These are phyloP conservation scores for Montipora efflorescens DNA, from an alignment of 64 coral and sea anemone genomes.

Conservation along the genomic window DNA sequence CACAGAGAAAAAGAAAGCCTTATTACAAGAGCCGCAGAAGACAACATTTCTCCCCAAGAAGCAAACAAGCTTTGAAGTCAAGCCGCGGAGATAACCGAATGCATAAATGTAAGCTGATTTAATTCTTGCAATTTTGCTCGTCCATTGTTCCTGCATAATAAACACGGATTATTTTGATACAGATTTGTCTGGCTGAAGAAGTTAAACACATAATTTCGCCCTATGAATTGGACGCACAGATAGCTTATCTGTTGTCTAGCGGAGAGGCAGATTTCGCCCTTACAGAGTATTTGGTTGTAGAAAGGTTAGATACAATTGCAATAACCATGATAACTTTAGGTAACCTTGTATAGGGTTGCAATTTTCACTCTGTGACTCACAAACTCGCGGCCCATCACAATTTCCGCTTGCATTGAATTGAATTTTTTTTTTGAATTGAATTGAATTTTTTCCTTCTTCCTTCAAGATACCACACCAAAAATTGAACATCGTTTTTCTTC, in stretches of 20 bases:
- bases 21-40: neutral
- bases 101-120: conserved; percentile 40
- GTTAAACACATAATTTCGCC: conserved; percentile 35
- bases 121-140: neutral
- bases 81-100: neutral
- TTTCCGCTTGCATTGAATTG: neutral
- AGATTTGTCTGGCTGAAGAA: conserved; percentile 21
- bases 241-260: conserved; percentile 6
- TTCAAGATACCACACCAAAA: neutral
- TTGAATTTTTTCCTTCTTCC: neutral
- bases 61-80: conserved; percentile 32
- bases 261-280: conserved; percentile 8
- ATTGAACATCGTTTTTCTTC: neutral
- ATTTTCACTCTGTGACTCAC: neutral
- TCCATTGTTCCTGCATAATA: neutral
- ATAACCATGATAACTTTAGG: neutral
- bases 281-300: conserved; percentile 40
- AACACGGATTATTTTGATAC: neutral
- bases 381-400: neutral
- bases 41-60: conserved; percentile 3
- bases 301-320: conserved; percentile 14
- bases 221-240: conserved; percentile 47
- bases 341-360: neutral
- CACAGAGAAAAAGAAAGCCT: conserved; percentile 27
- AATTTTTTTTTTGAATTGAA: neutral